Evolutionary conservation across 1,140 invertebrate species (phyloP), one percentile per base, ranked within the genome.

Genomic region (Vanessa atalanta): DNA sequence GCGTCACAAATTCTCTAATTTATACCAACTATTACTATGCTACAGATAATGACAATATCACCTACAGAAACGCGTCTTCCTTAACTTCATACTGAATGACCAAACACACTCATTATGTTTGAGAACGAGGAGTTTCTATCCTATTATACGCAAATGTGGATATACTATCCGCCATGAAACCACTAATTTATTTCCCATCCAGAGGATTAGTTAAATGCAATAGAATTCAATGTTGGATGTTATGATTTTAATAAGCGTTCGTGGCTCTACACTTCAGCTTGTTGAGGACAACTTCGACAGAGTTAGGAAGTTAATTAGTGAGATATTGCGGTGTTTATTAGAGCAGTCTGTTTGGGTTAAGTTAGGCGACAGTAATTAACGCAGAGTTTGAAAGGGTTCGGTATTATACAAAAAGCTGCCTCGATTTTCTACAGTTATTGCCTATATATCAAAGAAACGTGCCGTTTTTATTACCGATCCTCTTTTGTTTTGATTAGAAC

Each of bases 321-420:
- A 79, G 74, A 83, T 83, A 82, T 65, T 67, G 71, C 64, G 70
- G 67, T 70, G 79, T 86, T 86, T 83, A 84, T 82, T 81, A 77
- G 60, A 65, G 72, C 73, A 80, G 75, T 85, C 80, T 84, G 78
- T 81, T 83, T 60, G 68, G 70, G 71, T 73, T 61, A 84, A 84
- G 81, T 82, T 84, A 75, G 73, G 80, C 57, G 77, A 67, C 78
- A 73, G 79, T 84, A 84, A 86, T 86, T 86, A 83, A 80, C 79
- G 79, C 75, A 57, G 61, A 83, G 65, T 83, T 82, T 70, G 76
- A 76, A 80, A 82, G 79, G 78, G 76, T 66, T 43, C 37, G 23
- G 51, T 53, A 53, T 60, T 14, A 60, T 60, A 60, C 55, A 16
- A 26, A 51, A 60, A 26, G 55, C 55, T 60, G 55, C 23, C 51